phyloP scores from a whole-genome alignment of 2,888 invertebrate species.

The Apantesis nais region DNA sequence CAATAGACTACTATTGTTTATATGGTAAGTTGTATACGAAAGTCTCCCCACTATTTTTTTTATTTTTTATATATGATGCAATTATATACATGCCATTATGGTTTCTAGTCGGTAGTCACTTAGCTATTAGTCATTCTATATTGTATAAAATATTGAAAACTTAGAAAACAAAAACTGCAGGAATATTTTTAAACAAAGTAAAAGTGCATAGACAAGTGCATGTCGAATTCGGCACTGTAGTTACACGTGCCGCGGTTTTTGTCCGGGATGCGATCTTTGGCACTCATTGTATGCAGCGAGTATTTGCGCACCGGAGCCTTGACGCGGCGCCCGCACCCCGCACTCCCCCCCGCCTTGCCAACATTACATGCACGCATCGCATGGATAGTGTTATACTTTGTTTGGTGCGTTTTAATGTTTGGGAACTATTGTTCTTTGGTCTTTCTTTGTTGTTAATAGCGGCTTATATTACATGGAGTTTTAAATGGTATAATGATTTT shows the following conservation, averaged over 20 bases:
- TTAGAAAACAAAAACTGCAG: neutral
- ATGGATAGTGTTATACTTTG: constrained; percentile 49
- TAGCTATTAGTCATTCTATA: too few relatives aligned
- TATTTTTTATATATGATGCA: too few relatives aligned
- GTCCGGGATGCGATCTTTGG: constrained; percentile 82
- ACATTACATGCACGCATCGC: constrained; percentile 61
- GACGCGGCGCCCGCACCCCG: constrained; percentile 40
- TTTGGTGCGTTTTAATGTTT: constrained; percentile 20
- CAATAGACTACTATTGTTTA: too few relatives aligned
- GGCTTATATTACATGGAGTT: constrained; percentile 1
- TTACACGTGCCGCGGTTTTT: constrained; percentile 82
- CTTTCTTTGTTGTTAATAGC: constrained; percentile 16
- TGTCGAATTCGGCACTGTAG: constrained; percentile 70
- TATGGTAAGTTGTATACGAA: too few relatives aligned
- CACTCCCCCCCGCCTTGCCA: constrained; percentile 28
- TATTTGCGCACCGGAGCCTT: constrained; percentile 72
- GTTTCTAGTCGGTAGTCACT: neutral
- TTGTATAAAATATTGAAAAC: neutral
- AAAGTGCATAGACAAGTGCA: constrained; percentile 49
- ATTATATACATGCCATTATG: neutral
- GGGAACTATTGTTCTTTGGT: constrained; percentile 17
- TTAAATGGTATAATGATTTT: neutral
- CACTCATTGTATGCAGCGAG: constrained; percentile 82
- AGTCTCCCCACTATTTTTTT: too few relatives aligned
- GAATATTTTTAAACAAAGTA: constrained; percentile 2